Base-by-base conservation (phyloP, 2,888 invertebrate genomes). In the Sinhomidia bicolor region DNA sequence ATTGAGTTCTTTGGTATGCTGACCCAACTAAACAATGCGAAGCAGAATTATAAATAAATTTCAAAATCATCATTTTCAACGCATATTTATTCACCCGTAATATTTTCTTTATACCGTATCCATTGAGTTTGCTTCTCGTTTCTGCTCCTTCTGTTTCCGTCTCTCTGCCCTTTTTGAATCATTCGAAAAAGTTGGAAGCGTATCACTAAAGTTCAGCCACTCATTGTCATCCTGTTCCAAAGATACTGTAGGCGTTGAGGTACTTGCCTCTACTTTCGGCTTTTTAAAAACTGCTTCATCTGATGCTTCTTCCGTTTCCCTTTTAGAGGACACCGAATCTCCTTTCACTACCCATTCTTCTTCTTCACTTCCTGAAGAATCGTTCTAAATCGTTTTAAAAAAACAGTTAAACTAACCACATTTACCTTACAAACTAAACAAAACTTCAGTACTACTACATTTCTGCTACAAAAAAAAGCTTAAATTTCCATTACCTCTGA, bases 1-100 rank as follows among this genome's bases (percentile, higher is more conserved):
- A 94, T 99, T 99, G 82, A 98, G 94, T 94, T 99, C 98, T 92
- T 96, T 94, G 0, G 94, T 94, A 93, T 96, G 96, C 90, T 96
- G 96, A 0, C 96, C 95, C 17, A 97, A 96, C 94, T 95, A 90
- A 93, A 76, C 26, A 23, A 17, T n/a, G n/a, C 68, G n/a, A 79
- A 44, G 7, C 17, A 54, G 76, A 17, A n/a, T 76, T n/a, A n/a
- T n/a, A n/a, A n/a, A n/a, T n/a, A n/a, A n/a, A n/a, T n/a, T n/a
- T n/a, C n/a, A n/a, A n/a, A n/a, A n/a, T n/a, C n/a, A n/a, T n/a
- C n/a, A n/a, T n/a, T n/a, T n/a, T n/a, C n/a, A n/a, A n/a, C n/a
- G n/a, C n/a, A n/a, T n/a, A n/a, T n/a, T n/a, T n/a, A n/a, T n/a
- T n/a, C n/a, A 29, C 17, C 29, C 1, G 7, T 17, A n/a, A 1